phyloP scores from a whole-genome alignment of 1,140 invertebrate genomes.

The Harpegnathos saltator region DNA sequence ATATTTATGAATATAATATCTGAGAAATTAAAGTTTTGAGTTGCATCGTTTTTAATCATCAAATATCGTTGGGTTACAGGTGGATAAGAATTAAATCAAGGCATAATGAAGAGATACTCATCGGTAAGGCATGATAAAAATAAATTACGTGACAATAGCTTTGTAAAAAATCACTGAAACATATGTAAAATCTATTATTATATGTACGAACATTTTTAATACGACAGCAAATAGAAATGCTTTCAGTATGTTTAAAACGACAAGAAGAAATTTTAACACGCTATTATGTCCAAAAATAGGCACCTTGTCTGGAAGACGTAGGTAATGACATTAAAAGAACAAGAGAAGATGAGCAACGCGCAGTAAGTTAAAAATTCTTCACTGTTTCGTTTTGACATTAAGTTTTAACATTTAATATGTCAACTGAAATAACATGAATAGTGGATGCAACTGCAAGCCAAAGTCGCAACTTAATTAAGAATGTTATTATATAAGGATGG shows the following conservation, averaged over 20 bases:
- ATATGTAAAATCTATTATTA: not conserved
- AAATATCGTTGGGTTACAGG: slow-evolving; percentile 5
- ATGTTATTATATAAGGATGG: not conserved
- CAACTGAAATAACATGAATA: not conserved
- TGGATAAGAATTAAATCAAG: not conserved
- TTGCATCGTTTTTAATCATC: not conserved
- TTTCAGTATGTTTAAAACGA: not conserved
- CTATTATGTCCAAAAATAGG: slow-evolving; percentile 26
- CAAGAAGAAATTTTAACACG: not conserved
- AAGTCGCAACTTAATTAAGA: not conserved
- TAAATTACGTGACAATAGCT: not conserved
- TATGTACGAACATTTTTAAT: not conserved
- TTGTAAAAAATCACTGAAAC: not conserved
- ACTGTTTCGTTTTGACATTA: not conserved
- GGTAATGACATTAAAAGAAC: slow-evolving; percentile 43
- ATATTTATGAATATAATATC: not conserved
- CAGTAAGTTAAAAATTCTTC: slow-evolving; percentile 17
- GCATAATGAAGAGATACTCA: slow-evolving; percentile 66
- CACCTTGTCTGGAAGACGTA: slow-evolving; percentile 61
- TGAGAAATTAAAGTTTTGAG: not conserved
- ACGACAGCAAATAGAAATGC: not conserved
- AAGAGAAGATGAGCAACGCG: slow-evolving; percentile 1
- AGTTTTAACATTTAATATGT: no score
- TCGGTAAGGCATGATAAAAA: slow-evolving; percentile 56
- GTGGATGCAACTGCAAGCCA: not conserved